Conservation (phyloP, 2,113 vertebrate species). For the Hiodon alosoides region DNA sequence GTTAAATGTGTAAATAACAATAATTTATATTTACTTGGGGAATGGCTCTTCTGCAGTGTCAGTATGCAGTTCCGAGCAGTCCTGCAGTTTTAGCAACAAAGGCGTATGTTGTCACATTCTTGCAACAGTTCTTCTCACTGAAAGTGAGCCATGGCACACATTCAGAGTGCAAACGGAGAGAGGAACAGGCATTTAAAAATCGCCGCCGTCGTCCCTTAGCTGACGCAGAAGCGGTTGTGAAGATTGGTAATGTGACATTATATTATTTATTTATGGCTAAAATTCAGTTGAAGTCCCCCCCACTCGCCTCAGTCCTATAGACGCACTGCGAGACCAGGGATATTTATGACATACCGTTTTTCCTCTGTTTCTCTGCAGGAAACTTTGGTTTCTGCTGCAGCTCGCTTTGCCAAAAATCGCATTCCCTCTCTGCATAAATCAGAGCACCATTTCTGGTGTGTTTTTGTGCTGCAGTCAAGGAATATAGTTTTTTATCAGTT, state of each 20-base stretch:
- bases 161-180: conserved; percentile 43
- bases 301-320: neutral
- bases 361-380: neutral
- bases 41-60: conserved; percentile 48
- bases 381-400: conserved; percentile 14
- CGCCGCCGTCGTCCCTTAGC: conserved; percentile 14
- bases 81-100: conserved; percentile 53
- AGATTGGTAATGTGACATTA: conserved; percentile 16
- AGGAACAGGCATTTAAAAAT: conserved; percentile 39
- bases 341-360: conserved; percentile 25
- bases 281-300: neutral
- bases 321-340: conserved; percentile 3
- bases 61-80: conserved; percentile 54
- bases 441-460: conserved; percentile 1
- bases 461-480: neutral
- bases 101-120: conserved; percentile 48
- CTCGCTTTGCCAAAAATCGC: conserved; percentile 5
- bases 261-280: conserved; percentile 22
- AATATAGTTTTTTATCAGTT: neutral
- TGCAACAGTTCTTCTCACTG: conserved; percentile 53
- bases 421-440: conserved; percentile 15
- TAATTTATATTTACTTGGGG: conserved; percentile 61
- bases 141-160: conserved; percentile 38
- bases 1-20: conserved; percentile 65
- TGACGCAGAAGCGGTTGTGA: conserved; percentile 4